A percentile compares a stretch with the other conserved stretches of the same genome.
Evolutionary conservation across 64 coral and sea anemone genomes (phyloP).

Genomic region (Pocillopora verrucosa): DNA sequence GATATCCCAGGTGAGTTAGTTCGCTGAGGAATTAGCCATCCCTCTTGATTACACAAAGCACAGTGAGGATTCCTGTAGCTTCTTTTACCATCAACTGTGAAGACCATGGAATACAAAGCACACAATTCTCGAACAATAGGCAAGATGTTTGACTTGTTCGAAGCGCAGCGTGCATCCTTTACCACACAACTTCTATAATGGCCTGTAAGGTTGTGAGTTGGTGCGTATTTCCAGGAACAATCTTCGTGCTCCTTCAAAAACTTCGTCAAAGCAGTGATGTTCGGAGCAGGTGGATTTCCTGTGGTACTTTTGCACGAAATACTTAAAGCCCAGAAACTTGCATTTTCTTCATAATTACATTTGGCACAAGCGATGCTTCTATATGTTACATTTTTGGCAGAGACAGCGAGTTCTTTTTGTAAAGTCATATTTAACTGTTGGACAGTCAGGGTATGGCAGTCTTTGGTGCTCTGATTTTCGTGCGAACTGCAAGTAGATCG

Average conservation of each 20-base stretch:
- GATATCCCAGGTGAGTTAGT: not conserved
- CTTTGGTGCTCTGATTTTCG: not conserved
- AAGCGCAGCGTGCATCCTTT: not conserved
- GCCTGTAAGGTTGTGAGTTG: not conserved
- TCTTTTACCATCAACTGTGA: not conserved
- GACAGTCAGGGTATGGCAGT: not conserved
- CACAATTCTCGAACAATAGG: not conserved
- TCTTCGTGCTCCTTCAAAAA: not conserved
- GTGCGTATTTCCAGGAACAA: conserved; percentile 15
- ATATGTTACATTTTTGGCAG: conserved; percentile 4
- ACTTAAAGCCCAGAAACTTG: not conserved
- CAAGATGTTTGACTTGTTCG: not conserved
- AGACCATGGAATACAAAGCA: conserved; percentile 12
- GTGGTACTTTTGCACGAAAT: not conserved
- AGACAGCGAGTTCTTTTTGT: not conserved
- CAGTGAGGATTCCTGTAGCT: conserved; percentile 29
- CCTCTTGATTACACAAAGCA: conserved; percentile 18
- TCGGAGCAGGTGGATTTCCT: not conserved
- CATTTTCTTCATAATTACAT: conserved; percentile 1
- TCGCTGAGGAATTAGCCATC: not conserved
- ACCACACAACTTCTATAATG: not conserved
- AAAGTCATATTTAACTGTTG: not conserved
- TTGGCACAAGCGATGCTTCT: conserved; percentile 20
- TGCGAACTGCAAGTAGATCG: not conserved
- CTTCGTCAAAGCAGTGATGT: not conserved